Evolutionary conservation across 2,113 vertebrate genomes (phyloP).

Genomic region (Kryptolebias marmoratus): DNA sequence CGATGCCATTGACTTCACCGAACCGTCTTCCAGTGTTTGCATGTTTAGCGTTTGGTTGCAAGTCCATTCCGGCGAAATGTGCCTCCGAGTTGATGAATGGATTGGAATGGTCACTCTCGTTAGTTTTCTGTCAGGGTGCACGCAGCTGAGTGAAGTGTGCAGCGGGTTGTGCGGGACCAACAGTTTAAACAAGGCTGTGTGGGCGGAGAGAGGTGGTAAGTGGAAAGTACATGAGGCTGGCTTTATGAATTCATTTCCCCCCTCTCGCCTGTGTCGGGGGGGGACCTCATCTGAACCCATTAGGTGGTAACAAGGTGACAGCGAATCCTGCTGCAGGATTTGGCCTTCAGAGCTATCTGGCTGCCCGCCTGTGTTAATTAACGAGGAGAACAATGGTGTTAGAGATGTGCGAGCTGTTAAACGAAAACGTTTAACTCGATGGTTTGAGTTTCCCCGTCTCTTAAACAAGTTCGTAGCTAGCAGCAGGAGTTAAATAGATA

Average conservation of each 20-base stretch:
- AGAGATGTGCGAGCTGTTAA: constrained; percentile 43
- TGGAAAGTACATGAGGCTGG: constrained; percentile 25
- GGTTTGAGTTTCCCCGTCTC: constrained; percentile 21
- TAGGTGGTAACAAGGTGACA: constrained; percentile 73
- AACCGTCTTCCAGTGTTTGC: constrained; percentile 36
- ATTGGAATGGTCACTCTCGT: constrained; percentile 60
- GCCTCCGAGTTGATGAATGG: constrained; percentile 54
- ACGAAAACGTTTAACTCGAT: constrained; percentile 62
- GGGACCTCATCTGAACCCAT: constrained; percentile 68
- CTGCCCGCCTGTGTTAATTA: constrained; percentile 73
- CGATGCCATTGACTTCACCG: constrained; percentile 14
- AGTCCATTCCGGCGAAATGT: constrained; percentile 50
- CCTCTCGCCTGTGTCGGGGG: constrained; percentile 42
- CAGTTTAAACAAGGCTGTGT: constrained; percentile 32
- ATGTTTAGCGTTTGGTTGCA: constrained; percentile 48
- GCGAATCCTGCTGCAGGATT: constrained; percentile 46
- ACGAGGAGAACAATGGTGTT: constrained; percentile 42
- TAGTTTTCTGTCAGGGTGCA: constrained; percentile 33
- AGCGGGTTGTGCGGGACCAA: constrained; percentile 20
- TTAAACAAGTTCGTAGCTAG: constrained; percentile 24
- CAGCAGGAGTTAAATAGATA: constrained; percentile 36
- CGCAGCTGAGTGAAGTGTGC: constrained; percentile 51
- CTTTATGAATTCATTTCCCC: constrained; percentile 62
- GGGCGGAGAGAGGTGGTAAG: constrained; percentile 20
- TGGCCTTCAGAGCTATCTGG: constrained; percentile 65